phyloP scores from a whole-genome alignment of 1,140 invertebrate species.

The Babylonia areolata region DNA sequence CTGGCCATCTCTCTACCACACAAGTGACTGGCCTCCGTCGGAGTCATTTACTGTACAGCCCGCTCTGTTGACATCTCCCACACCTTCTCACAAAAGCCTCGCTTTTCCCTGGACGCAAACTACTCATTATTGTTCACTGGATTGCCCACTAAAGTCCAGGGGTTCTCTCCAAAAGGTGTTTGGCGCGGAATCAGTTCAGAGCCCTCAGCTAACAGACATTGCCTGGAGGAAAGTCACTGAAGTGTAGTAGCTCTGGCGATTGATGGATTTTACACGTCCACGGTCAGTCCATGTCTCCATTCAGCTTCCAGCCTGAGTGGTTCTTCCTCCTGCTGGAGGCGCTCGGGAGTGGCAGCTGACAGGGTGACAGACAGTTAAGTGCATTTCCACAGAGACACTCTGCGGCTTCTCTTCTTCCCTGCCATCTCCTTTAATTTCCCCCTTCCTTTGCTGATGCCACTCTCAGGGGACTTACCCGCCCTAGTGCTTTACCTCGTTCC shows the following conservation, averaged over 20 bases:
- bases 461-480: not conserved
- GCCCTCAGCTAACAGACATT: not conserved
- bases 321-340: not conserved
- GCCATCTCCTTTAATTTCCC: not conserved
- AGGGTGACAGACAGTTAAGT: not conserved
- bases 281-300: too few relatives aligned
- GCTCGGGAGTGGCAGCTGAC: not conserved
- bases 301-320: not conserved
- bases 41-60: not conserved
- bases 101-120: not conserved
- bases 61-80: not conserved
- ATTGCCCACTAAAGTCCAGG: not conserved
- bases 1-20: not conserved
- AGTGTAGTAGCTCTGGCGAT: not conserved
- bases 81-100: not conserved
- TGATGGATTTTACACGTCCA: too few relatives aligned
- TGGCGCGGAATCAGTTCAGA: not conserved
- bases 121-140: not conserved
- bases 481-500: too few relatives aligned
- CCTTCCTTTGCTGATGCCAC: not conserved
- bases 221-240: too few relatives aligned
- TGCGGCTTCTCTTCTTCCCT: not conserved
- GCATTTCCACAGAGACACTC: not conserved
- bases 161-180: not conserved
- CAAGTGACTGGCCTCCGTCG: not conserved